Evolutionary conservation across 2,113 vertebrate genomes (phyloP).

Genomic region (Melanocharis versteri): DNA sequence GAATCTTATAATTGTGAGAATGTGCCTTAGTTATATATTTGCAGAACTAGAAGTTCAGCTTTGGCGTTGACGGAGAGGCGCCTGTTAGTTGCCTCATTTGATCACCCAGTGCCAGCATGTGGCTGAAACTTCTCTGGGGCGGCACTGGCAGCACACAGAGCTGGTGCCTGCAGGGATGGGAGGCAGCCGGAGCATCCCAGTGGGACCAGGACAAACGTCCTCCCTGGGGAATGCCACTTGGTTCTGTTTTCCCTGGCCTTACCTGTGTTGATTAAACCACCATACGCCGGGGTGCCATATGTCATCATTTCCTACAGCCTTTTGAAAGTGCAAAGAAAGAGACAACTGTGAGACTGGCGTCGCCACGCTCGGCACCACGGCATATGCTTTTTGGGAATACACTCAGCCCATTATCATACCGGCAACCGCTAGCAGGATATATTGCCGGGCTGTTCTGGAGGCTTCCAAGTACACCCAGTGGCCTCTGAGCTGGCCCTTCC

Average conservation of each 20-base stretch:
- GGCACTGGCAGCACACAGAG: rapidly evolving
- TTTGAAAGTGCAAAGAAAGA: background rate
- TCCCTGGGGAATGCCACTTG: background rate
- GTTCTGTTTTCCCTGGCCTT: background rate
- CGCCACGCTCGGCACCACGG: background rate
- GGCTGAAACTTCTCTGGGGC: background rate
- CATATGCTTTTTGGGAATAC: background rate
- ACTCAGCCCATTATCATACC: background rate
- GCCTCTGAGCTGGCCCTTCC: background rate
- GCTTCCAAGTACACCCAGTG: background rate
- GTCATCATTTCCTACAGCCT: constrained; percentile 7
- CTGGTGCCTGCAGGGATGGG: rapidly evolving
- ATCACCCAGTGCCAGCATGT: rapidly evolving
- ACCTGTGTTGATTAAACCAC: background rate
- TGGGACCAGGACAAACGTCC: rapidly evolving
- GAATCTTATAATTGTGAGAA: background rate
- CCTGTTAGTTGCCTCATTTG: background rate
- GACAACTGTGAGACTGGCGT: background rate
- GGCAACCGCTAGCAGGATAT: background rate
- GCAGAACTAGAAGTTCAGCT: background rate
- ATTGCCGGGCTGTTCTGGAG: background rate
- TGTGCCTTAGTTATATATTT: background rate
- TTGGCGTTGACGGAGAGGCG: background rate
- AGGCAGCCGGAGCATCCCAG: rapidly evolving
- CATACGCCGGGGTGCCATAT: background rate